A percentile compares a stretch with the other conserved stretches of the same genome.
Conservation (phyloP, 2,888 invertebrate species). For the Maniola hyperantus region DNA sequence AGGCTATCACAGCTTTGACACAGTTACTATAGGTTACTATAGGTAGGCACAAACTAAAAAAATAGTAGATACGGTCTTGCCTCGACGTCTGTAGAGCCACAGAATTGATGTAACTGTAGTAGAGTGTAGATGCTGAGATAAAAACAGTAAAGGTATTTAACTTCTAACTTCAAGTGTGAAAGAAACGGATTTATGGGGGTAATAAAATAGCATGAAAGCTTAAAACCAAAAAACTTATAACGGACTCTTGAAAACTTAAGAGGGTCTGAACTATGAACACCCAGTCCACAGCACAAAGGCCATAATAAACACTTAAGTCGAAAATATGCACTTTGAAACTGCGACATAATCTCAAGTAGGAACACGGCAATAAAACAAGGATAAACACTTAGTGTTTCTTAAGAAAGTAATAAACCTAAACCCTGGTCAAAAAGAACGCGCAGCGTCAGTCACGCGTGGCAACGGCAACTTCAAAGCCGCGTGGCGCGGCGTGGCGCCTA, state of each 20-base stretch:
- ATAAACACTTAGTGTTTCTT: constrained; percentile 42
- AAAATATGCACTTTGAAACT: constrained; percentile 36
- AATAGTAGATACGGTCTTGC: no score
- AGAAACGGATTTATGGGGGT: constrained; percentile 9
- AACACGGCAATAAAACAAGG: constrained; percentile 37
- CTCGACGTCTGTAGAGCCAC: no score
- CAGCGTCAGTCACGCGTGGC: no score
- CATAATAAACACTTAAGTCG: constrained; percentile 31
- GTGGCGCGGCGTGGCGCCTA: no score
- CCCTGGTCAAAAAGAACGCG: no score
- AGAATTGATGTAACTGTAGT: no score
- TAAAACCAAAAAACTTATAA: constrained; percentile 16
- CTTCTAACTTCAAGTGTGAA: not conserved
- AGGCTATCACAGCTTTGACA: no score
- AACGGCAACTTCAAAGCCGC: no score
- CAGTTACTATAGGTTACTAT: no score
- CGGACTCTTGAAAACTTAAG: constrained; percentile 21
- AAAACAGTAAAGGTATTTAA: not conserved
- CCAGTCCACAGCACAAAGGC: constrained; percentile 8
- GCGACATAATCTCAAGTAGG: constrained; percentile 36
- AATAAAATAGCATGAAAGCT: constrained; percentile 17
- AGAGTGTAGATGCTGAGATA: not conserved
- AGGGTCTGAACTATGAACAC: constrained; percentile 16
- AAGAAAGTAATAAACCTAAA: constrained; percentile 37
- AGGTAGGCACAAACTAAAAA: no score